Conservation (phyloP, 2,888 invertebrate species). For the Odontomyia ornata region DNA sequence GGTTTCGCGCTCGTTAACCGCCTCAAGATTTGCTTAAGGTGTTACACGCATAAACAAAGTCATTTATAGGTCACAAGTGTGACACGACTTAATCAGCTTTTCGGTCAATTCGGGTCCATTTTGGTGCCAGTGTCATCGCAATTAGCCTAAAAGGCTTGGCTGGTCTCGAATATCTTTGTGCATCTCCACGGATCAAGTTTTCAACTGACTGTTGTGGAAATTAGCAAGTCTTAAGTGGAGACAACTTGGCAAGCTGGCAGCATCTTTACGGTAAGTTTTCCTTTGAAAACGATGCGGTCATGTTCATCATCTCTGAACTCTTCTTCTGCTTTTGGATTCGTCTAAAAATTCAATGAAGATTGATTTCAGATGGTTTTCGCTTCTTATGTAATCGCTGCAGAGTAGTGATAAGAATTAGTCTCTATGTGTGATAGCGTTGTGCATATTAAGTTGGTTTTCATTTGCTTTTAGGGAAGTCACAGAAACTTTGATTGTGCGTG, state of each 20-base stretch:
- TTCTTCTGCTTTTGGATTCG: neutral
- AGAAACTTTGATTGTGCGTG: too few species aligned
- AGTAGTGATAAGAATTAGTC: neutral
- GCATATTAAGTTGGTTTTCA: too few species aligned
- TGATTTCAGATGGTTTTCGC: neutral
- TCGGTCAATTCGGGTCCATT: neutral
- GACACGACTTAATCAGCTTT: neutral
- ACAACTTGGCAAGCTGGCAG: too few species aligned
- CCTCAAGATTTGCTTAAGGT: neutral
- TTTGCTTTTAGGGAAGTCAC: too few species aligned
- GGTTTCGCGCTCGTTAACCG: neutral
- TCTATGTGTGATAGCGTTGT: too few species aligned
- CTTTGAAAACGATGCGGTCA: neutral
- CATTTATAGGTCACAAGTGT: slow-evolving; percentile 29
- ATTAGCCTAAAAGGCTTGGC: neutral
- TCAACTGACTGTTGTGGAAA: too few species aligned
- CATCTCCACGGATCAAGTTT: too few species aligned
- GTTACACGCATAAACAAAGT: slow-evolving; percentile 25
- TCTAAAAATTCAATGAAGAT: neutral
- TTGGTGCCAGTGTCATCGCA: neutral
- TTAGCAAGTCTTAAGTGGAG: too few species aligned
- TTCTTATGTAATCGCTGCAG: neutral
- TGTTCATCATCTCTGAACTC: neutral
- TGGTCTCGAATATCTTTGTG: too few species aligned
- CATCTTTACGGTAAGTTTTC: neutral